Evolutionary conservation across 1,140 invertebrate species (phyloP).

Genomic region (Pygmarrhopalites habei): DNA sequence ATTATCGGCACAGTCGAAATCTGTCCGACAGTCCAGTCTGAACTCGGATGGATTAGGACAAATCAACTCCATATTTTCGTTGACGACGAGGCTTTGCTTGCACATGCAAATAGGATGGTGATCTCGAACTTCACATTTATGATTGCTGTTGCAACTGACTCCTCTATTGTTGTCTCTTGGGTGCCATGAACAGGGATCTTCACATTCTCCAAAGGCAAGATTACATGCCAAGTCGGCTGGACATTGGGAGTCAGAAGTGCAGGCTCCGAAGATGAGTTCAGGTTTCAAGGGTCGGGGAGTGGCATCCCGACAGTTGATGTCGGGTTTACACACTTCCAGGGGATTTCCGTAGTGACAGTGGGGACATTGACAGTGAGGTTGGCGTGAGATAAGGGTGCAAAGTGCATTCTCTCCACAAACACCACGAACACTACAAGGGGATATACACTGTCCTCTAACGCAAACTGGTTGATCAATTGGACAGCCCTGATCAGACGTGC

Average conservation of each 20-base stretch:
- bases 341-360: conserved; percentile 77
- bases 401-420: conserved; percentile 82
- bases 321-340: conserved; percentile 62
- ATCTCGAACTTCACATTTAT: conserved; percentile 77
- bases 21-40: conserved; percentile 53
- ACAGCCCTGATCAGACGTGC: conserved; percentile 81
- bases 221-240: conserved; percentile 67
- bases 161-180: conserved; percentile 40
- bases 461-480: conserved; percentile 76
- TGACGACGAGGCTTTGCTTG: conserved; percentile 76
- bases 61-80: conserved; percentile 70
- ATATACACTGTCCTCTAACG: conserved; percentile 71
- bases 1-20: conserved; percentile 77
- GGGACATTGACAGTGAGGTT: conserved; percentile 74
- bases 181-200: conserved; percentile 61
- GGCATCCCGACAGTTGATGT: conserved; percentile 58
- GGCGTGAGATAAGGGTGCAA: conserved; percentile 72
- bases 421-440: conserved; percentile 77
- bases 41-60: conserved; percentile 61
- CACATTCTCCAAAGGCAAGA: conserved; percentile 58
- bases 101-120: conserved; percentile 80
- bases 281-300: conserved; percentile 24
- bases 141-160: conserved; percentile 65
- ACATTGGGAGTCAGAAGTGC: conserved; percentile 62
- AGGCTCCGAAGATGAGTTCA: conserved; percentile 41